phyloP scores from a whole-genome alignment of 2,113 vertebrate genomes.

The Brachyistius frenatus region DNA sequence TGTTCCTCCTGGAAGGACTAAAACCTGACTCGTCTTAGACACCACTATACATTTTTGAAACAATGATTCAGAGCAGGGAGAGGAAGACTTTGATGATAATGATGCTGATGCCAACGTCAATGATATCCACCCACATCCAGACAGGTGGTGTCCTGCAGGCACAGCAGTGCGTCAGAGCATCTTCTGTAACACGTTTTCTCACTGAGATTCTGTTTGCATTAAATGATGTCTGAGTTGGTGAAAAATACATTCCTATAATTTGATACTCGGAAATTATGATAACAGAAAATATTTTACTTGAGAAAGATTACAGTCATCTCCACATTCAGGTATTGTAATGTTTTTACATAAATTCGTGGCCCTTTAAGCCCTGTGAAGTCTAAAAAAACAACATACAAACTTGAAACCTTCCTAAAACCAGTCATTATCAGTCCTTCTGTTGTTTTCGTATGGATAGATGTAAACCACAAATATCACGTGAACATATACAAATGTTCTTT shows the following conservation, averaged over 20 bases:
- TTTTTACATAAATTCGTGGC: background rate
- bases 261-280: constrained; percentile 3
- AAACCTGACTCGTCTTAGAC: constrained; percentile 22
- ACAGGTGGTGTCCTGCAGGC: constrained; percentile 74
- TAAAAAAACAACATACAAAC: background rate
- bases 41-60: constrained; percentile 46
- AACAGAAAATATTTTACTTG: background rate
- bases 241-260: constrained; percentile 28
- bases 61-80: constrained; percentile 55
- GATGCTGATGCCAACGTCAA: constrained; percentile 55
- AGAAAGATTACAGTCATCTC: background rate
- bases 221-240: constrained; percentile 27
- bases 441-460: background rate
- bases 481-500: background rate
- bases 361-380: background rate
- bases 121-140: constrained; percentile 65
- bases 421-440: background rate
- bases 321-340: constrained; percentile 14
- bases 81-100: constrained; percentile 60
- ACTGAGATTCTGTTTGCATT: constrained; percentile 44
- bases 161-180: constrained; percentile 55
- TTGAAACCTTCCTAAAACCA: background rate
- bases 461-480: background rate
- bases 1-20: constrained; percentile 23
- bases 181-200: constrained; percentile 52